Evolutionary conservation across 2,797 vertebrate genomes (phyloP), one percentile per base, ranked within the genome.

Genomic region (Scomberomorus guttatus): DNA sequence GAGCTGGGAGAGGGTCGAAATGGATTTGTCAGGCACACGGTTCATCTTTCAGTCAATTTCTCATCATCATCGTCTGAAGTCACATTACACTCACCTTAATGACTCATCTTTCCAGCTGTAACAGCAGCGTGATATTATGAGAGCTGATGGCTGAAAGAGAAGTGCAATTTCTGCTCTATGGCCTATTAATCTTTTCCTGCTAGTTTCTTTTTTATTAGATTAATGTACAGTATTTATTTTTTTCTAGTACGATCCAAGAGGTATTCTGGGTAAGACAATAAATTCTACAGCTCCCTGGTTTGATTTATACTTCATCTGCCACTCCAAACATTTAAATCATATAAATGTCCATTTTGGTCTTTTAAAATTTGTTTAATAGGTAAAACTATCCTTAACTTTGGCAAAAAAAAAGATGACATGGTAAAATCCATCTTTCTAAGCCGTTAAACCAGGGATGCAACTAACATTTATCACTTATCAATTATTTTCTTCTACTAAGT

Each of bases 1-100:
- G 18, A 44, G 29, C 55, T 39, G 42, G 52, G 13, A 39, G 61
- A 54, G 57, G 13, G 77, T 65, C 52, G 15, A 84, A 84, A 79
- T 80, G 50, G 72, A 71, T 88, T 81, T 72, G 75, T 88, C 88
- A 89, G 88, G 25, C 63, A 0, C 7, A 5, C 2, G 14, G 70
- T 44, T 85, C 78, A 1, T 67, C 66, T 89, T 81, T 69, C 68
- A 50, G 9, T 34, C 37, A 27, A 1, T 78, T 81, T 86, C 77
- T 55, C 65, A 11, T 58, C 65, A 9, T 20, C 50, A 7, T 54
- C 25, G 13, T 25, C 66, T 72, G 50, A 57, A 73, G 55, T 61
- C 60, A 34, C 24, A 10, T 8, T 56, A 25, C 65, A 42, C 61
- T 72, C 44, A 70, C 74, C 56, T 29, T 34, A 55, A 78, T 74